Evolutionary conservation across 2,113 vertebrate species (phyloP).

Genomic region (Galeopterus variegatus): DNA sequence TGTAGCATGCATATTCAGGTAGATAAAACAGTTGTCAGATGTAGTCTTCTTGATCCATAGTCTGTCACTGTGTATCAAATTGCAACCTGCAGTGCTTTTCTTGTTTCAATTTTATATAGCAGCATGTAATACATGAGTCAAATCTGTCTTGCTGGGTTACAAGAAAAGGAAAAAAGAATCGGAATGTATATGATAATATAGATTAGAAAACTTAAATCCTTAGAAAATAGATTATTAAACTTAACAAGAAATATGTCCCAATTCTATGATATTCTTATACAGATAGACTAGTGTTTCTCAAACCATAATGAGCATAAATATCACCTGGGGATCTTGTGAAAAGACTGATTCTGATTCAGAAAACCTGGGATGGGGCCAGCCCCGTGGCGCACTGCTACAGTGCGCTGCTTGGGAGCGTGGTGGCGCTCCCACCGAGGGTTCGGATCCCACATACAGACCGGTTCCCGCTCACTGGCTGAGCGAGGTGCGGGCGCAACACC

Average conservation of each 20-base stretch:
- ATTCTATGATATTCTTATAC: neutral
- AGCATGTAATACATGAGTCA: neutral
- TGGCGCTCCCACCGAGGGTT: no score
- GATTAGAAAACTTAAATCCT: neutral
- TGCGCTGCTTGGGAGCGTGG: no score
- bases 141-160: conserved; percentile 64
- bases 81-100: conserved; percentile 67
- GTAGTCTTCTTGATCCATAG: conserved; percentile 77
- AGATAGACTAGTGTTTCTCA: neutral
- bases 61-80: conserved; percentile 75
- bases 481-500: no score
- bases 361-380: neutral
- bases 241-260: neutral
- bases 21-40: conserved; percentile 84
- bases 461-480: no score
- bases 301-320: neutral
- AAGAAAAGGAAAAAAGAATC: conserved; percentile 36
- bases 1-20: conserved; percentile 77
- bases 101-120: conserved; percentile 9
- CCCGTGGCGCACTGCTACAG: no score
- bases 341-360: neutral
- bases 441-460: no score
- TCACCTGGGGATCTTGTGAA: neutral
- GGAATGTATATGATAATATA: neutral
- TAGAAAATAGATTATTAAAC: neutral